These are phyloP conservation scores for Lutjanus argentimaculatus DNA, from an alignment of 2,797 vertebrate genomes.

Conservation along the genomic window DNA sequence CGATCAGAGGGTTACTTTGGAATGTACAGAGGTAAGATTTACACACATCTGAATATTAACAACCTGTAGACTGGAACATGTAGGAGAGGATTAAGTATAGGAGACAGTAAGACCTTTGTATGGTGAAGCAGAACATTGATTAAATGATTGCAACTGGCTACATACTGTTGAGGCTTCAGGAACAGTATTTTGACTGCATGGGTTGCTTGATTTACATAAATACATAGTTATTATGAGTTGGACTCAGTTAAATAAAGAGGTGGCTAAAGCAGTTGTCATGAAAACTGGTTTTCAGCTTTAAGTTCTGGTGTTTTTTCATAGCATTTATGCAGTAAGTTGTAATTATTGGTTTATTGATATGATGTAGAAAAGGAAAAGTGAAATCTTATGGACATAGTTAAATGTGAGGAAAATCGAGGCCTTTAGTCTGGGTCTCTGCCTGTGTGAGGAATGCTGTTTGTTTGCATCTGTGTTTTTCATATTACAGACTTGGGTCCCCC, in stretches of 20 bases:
- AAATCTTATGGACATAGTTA: slow-evolving; percentile 44
- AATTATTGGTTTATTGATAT: slow-evolving; percentile 17
- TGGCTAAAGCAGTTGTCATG: slow-evolving; percentile 44
- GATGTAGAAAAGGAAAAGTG: slow-evolving; percentile 33
- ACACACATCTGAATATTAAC: slow-evolving; percentile 36
- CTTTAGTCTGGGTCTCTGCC: slow-evolving; percentile 76
- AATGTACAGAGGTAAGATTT: slow-evolving; percentile 92
- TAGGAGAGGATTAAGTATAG: slow-evolving; percentile 27
- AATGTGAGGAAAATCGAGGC: slow-evolving; percentile 66
- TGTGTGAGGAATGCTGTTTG: slow-evolving; percentile 89
- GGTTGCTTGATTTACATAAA: slow-evolving; percentile 26
- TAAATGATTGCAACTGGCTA: background rate
- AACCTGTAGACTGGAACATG: slow-evolving; percentile 24
- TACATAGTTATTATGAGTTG: background rate
- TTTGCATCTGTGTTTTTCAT: slow-evolving; percentile 92
- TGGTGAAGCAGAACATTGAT: slow-evolving; percentile 27
- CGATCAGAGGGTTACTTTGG: slow-evolving; percentile 91
- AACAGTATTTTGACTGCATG: slow-evolving; percentile 49
- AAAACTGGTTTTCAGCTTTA: slow-evolving; percentile 15
- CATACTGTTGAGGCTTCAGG: slow-evolving; percentile 4
- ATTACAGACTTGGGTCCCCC: slow-evolving; percentile 91
- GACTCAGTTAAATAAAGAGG: background rate
- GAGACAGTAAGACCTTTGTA: slow-evolving; percentile 29
- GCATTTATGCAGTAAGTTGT: slow-evolving; percentile 24
- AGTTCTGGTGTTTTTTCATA: slow-evolving; percentile 22